Evolutionary conservation across 2,113 vertebrate species (phyloP).

Genomic region (Megaceryle maxima): DNA sequence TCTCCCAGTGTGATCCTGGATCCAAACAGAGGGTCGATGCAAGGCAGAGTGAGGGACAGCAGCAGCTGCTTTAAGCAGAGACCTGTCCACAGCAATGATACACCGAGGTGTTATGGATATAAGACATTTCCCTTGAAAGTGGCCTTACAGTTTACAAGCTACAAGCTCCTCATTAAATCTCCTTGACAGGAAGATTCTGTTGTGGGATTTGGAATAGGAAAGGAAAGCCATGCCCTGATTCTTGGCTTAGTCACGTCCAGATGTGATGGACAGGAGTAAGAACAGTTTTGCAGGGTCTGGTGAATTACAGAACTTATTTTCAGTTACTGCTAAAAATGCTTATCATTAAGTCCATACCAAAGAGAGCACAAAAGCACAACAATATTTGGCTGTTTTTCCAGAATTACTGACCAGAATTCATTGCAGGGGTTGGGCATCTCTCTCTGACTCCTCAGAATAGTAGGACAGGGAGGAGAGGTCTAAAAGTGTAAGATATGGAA

Average conservation of each 20-base stretch:
- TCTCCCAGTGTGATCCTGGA: accelerated
- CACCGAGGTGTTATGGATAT: accelerated
- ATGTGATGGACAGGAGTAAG: background rate
- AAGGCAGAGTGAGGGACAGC: accelerated
- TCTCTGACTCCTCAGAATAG: background rate
- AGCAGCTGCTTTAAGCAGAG: background rate
- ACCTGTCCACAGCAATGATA: background rate
- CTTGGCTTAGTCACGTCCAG: background rate
- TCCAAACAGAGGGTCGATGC: accelerated
- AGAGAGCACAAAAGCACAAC: background rate
- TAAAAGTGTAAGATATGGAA: background rate
- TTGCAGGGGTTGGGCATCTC: accelerated
- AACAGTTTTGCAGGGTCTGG: background rate
- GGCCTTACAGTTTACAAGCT: background rate
- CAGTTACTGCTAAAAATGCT: background rate
- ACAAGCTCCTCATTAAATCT: background rate
- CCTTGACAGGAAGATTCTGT: background rate
- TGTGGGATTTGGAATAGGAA: background rate
- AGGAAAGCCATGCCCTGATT: background rate
- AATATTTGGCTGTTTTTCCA: background rate
- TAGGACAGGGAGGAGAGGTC: background rate
- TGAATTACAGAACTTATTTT: background rate
- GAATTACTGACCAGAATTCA: background rate
- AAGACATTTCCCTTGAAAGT: background rate
- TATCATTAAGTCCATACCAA: background rate